Evolutionary conservation across 53 echinoderm and acorn worm genomes (phyloP), one percentile per base, ranked within the genome.

Genomic region (Temnopleurus reevesii): DNA sequence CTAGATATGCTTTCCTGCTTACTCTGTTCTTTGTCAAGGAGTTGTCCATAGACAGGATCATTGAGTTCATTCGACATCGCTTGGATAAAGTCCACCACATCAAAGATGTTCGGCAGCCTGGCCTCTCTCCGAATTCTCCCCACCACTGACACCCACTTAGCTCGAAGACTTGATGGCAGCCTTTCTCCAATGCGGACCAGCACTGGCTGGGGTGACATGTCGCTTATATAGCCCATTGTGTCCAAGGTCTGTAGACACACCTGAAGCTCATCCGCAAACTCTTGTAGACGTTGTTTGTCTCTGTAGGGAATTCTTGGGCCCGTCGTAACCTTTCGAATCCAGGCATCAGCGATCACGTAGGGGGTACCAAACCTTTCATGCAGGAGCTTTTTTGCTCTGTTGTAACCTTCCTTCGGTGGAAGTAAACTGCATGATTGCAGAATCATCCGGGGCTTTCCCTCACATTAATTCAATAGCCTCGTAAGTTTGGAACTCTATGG

Each of bases 251-350:
- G 89, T 5, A 66, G 4, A 49, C 89, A 91, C 23, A 53, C 65
- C 8, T 59, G 28, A 12, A 91, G 53, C 29, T 90, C 90, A 86
- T 93, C 93, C 17, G 90, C 92, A 81, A 51, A 66, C 18, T 92
- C 92, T 66, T 57, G 51, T 45, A 90, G 46, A 15, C 34, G 83
- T 25, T 29, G 56, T 28, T 54, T 85, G 35, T 90, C 77, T 46
- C 57, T n/a, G n/a, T n/a, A n/a, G n/a, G n/a, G n/a, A n/a, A 43
- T 18, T 53, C 35, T 45, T 64, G 12, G 56, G 51, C 64, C 91
- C 71, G 71, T 24, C 17, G 93, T 93, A 24, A 91, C 81, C 31
- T 84, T 93, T 8, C 63, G 45, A 5, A 93, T 77, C 93, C 93
- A 93, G 12, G 89, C 89, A 12, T 93, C 59, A 25, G 59, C 59